Conservation (phyloP, 92 coral and sea anemone genomes). For the Bergia puertoricense region DNA sequence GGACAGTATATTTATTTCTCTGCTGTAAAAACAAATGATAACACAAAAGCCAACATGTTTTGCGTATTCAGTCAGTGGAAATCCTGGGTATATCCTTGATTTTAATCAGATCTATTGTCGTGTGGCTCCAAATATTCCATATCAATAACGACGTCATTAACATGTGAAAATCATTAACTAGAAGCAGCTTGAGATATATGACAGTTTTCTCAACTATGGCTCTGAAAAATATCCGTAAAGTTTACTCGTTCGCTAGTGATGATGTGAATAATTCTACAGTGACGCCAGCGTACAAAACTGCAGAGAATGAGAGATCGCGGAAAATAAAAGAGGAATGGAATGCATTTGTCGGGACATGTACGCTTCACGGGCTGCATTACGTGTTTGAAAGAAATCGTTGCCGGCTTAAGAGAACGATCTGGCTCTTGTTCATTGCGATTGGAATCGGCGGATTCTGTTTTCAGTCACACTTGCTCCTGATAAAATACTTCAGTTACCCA, state of each 20-base stretch:
- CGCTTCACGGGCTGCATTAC: slow-evolving; percentile 82
- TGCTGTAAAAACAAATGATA: not conserved
- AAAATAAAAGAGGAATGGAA: slow-evolving; percentile 11
- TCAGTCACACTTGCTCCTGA: slow-evolving; percentile 6
- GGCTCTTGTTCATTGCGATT: slow-evolving; percentile 62
- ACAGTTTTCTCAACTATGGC: not conserved
- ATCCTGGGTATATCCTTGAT: not conserved
- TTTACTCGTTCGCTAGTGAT: not conserved
- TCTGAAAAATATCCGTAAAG: not conserved
- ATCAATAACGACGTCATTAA: not conserved
- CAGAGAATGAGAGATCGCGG: not conserved
- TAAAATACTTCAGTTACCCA: slow-evolving; percentile 16
- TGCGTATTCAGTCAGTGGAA: not conserved
- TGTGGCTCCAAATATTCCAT: not conserved
- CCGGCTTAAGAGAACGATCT: slow-evolving; percentile 56
- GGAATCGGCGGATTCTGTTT: slow-evolving; percentile 68
- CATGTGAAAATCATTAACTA: not conserved
- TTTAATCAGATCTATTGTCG: not conserved
- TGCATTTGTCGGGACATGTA: slow-evolving; percentile 36
- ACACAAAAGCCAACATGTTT: not conserved
- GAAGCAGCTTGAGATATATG: not conserved
- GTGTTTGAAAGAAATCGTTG: slow-evolving; percentile 79
- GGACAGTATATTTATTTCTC: not conserved
- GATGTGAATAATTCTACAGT: not conserved
- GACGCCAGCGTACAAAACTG: not conserved